These are phyloP conservation scores for Micrastur ruficollis DNA, from an alignment of 2,797 vertebrate species.

Conservation along the genomic window DNA sequence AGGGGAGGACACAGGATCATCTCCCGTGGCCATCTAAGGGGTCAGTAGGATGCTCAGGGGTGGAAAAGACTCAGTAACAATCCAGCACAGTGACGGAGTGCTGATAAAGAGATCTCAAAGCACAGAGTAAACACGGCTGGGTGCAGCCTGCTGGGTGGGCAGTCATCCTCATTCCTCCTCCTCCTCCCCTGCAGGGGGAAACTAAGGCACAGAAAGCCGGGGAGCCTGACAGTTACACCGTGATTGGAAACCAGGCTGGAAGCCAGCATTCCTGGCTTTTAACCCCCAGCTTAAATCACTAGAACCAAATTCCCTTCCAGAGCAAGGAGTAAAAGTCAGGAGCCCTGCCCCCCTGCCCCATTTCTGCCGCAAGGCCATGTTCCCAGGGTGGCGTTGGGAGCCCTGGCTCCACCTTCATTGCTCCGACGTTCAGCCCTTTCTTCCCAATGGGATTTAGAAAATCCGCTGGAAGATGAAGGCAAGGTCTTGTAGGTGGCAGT, in stretches of 20 bases:
- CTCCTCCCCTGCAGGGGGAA: neutral
- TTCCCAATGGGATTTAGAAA: neutral
- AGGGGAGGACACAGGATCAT: slow-evolving; percentile 50
- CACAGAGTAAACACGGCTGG: neutral
- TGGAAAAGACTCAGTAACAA: neutral
- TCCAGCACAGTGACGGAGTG: neutral
- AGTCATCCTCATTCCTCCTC: neutral
- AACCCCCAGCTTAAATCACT: neutral
- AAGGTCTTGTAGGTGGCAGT: neutral
- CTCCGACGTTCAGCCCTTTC: neutral
- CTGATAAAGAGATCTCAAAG: neutral
- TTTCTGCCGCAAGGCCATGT: neutral
- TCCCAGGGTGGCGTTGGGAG: neutral
- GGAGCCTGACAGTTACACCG: neutral
- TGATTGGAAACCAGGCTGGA: neutral
- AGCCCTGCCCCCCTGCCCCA: neutral
- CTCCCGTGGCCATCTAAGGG: neutral
- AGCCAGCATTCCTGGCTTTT: neutral
- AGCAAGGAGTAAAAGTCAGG: neutral
- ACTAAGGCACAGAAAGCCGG: neutral
- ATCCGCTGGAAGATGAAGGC: neutral
- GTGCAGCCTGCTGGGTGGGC: neutral
- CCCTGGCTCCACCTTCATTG: neutral
- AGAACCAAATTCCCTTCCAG: neutral
- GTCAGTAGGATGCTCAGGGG: neutral